phyloP scores from a whole-genome alignment of 2,113 vertebrate species.

The Gobius niger region DNA sequence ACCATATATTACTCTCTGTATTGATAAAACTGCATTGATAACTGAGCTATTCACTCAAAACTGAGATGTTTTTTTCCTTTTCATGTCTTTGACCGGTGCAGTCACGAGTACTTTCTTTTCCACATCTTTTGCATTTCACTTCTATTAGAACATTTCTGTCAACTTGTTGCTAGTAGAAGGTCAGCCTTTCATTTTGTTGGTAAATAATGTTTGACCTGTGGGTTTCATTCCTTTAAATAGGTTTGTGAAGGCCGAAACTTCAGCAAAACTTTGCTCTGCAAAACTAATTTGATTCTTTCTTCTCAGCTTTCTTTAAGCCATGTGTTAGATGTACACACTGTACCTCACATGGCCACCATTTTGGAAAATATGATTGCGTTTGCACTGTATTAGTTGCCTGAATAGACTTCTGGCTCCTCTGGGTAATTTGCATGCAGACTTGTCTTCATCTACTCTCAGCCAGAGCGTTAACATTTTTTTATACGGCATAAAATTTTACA shows the following conservation, averaged over 20 bases:
- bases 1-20: not conserved
- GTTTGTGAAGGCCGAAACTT: not conserved
- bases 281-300: not conserved
- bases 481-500: conserved; percentile 44
- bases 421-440: conserved; percentile 22
- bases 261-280: not conserved
- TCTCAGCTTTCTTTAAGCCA: not conserved
- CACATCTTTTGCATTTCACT: not conserved
- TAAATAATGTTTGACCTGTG: not conserved
- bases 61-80: not conserved
- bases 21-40: conserved; percentile 1
- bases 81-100: not conserved
- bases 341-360: not conserved
- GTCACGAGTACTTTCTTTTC: not conserved
- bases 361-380: not conserved
- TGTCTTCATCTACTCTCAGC: conserved; percentile 17
- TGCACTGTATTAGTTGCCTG: conserved; percentile 1
- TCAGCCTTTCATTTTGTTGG: not conserved
- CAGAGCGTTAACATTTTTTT: conserved; percentile 32
- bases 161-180: not conserved
- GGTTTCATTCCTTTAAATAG: not conserved
- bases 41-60: not conserved
- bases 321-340: not conserved
- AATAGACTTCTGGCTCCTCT: conserved; percentile 6
- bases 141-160: not conserved